Conservation (phyloP, 30 jellyfish, hydroid and myxozoan genomes). For the Hydractinia echinata region DNA sequence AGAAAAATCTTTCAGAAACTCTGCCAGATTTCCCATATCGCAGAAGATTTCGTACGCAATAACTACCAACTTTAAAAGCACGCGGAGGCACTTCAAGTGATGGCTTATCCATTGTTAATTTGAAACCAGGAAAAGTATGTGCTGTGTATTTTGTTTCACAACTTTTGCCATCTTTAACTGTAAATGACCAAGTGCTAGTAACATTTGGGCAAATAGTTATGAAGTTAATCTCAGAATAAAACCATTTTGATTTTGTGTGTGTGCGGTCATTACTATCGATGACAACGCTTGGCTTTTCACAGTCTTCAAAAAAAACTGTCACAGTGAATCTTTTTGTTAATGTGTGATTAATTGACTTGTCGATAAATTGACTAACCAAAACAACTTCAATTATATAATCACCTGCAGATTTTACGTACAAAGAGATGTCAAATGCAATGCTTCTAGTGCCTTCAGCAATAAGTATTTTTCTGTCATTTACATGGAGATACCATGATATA, state of each 20-base stretch:
- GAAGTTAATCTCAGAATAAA: conserved; percentile 57
- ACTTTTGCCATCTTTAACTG: conserved; percentile 31
- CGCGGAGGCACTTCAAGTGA: conserved; percentile 72
- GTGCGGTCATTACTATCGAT: conserved; percentile 39
- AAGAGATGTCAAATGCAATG: too few relatives aligned
- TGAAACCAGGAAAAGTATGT: not conserved
- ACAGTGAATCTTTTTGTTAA: not conserved
- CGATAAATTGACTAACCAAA: too few relatives aligned
- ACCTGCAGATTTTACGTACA: too few relatives aligned
- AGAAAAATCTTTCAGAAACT: not conserved
- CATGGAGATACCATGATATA: too few relatives aligned
- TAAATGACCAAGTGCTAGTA: conserved; percentile 45
- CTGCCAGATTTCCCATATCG: conserved; percentile 39
- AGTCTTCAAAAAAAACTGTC: conserved; percentile 19
- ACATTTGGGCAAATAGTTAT: conserved; percentile 46
- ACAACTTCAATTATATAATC: too few relatives aligned
- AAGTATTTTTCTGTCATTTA: too few relatives aligned
- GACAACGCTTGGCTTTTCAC: conserved; percentile 50
- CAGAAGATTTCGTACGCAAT: conserved; percentile 59
- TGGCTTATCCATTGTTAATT: conserved; percentile 26
- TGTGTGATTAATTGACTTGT: too few relatives aligned
- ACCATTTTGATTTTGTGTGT: conserved; percentile 58
- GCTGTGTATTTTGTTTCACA: not conserved
- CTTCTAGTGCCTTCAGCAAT: too few relatives aligned
- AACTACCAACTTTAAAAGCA: conserved; percentile 46